Evolutionary conservation across 2,888 invertebrate species (phyloP).

Genomic region (Willowsia nigromaculata): DNA sequence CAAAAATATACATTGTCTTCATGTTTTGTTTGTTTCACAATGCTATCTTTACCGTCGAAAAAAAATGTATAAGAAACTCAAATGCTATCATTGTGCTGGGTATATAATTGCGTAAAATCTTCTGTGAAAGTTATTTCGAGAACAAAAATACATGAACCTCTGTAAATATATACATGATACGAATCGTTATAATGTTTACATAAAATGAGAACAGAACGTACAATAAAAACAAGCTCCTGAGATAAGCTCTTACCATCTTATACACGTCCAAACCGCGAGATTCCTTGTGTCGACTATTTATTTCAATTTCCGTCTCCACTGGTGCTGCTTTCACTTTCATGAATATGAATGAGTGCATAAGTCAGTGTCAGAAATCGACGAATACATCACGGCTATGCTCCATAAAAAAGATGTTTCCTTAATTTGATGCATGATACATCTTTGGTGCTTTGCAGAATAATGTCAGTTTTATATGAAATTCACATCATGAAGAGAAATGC

Average conservation of each 20-base stretch:
- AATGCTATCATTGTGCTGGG: not conserved
- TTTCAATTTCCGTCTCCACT: not conserved
- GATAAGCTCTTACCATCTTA: constrained; percentile 72
- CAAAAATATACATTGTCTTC: too few relatives aligned
- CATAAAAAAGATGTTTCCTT: too few relatives aligned
- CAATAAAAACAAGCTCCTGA: constrained; percentile 70
- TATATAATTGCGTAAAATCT: not conserved
- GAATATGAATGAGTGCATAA: not conserved
- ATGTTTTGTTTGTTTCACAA: not conserved
- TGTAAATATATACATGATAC: not conserved
- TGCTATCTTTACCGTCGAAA: too few relatives aligned
- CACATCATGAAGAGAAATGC: too few relatives aligned
- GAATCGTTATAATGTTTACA: constrained; percentile 62
- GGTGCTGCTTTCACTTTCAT: not conserved
- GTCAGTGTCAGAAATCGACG: too few relatives aligned
- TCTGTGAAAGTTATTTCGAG: constrained; percentile 14
- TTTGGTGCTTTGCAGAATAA: too few relatives aligned
- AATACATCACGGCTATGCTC: too few relatives aligned
- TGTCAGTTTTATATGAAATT: too few relatives aligned
- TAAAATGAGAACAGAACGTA: constrained; percentile 69
- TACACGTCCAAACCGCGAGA: not conserved
- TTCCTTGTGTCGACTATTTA: not conserved
- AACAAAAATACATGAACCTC: not conserved
- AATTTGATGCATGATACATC: too few relatives aligned
- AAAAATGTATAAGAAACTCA: not conserved